Base-by-base conservation (phyloP, 2,888 invertebrate genomes). In the Mycalesis mineus region DNA sequence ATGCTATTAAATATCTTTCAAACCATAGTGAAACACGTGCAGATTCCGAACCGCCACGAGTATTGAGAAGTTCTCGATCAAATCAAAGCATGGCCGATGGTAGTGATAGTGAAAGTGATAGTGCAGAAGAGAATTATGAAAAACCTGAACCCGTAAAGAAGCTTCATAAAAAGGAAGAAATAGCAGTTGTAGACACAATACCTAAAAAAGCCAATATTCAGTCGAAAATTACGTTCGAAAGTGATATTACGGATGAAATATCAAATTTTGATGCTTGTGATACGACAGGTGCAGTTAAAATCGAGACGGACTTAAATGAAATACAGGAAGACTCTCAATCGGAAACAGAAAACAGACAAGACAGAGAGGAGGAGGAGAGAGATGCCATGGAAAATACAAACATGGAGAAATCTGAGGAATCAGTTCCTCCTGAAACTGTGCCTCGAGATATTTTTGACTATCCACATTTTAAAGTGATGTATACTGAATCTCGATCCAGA, bases 221-320 rank as follows among this genome's bases (percentile, higher is more conserved):
- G 64, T 77, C 82, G 1, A 85, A 84, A 69, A 74, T 88, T 37
- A 74, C 74, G 1, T 89, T 86, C 65, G 88, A 88, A 69, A 75
- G 63, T 52, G 78, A 84, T 41, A 77, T 77, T 40, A 73, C 67
- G 6, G 67, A 68, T 44, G 65, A 69, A n/a, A 67, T 71, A 39
- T 42, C 61, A n/a, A 49, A 59, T 33, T 54, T 44, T 14, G 56
- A 60, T 50, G 31, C 49, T 55, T 37, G 39, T 22, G 48, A 55
- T n/a, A n/a, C n/a, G 11, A 37, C 15, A 22, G 22, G 3, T 15
- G 5, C 22, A 1, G n/a, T 61, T 41, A 61, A 64, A 58, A 36
- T 52, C 11, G 57, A 59, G 28, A 17, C 52, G 4, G 47, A 53
- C 22, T 17, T 36, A 7, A 57, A 47, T 39, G 44, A 57, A n/a